phyloP scores from a whole-genome alignment of 2,113 vertebrate genomes.

The Porphyrio hochstetteri region DNA sequence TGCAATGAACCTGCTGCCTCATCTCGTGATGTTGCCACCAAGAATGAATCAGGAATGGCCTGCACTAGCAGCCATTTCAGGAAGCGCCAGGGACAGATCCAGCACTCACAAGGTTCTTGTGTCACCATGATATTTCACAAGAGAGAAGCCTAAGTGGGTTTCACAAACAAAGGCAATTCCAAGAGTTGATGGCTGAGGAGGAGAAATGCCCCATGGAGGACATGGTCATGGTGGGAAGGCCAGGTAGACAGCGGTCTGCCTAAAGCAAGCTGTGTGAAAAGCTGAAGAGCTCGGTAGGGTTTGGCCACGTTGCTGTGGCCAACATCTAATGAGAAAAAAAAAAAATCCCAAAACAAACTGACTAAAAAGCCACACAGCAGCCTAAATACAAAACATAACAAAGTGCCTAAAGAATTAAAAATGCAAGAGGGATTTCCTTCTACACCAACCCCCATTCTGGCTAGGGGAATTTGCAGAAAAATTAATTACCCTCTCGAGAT shows the following conservation, averaged over 20 bases:
- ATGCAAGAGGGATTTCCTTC: background rate
- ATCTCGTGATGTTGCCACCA: fast-evolving
- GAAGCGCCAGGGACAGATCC: background rate
- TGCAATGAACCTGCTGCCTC: background rate
- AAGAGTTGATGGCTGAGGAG: fast-evolving
- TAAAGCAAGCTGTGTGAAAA: background rate
- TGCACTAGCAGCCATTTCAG: background rate
- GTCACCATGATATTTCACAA: fast-evolving
- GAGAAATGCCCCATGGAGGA: background rate
- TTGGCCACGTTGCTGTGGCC: background rate
- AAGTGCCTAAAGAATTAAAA: fast-evolving
- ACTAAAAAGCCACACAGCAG: background rate
- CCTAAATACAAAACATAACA: background rate
- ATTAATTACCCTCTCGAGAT: background rate
- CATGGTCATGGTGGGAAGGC: fast-evolving
- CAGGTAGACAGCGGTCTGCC: background rate
- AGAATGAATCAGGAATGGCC: background rate
- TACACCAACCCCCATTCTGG: background rate
- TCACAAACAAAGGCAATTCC: background rate
- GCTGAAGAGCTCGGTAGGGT: background rate
- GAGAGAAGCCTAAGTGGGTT: background rate
- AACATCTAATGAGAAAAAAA: background rate
- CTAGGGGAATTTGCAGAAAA: background rate
- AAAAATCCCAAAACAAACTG: background rate
- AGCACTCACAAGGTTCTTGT: background rate